These are phyloP conservation scores for Tapirus indicus DNA, from an alignment of 2,797 vertebrate species.

Conservation along the genomic window DNA sequence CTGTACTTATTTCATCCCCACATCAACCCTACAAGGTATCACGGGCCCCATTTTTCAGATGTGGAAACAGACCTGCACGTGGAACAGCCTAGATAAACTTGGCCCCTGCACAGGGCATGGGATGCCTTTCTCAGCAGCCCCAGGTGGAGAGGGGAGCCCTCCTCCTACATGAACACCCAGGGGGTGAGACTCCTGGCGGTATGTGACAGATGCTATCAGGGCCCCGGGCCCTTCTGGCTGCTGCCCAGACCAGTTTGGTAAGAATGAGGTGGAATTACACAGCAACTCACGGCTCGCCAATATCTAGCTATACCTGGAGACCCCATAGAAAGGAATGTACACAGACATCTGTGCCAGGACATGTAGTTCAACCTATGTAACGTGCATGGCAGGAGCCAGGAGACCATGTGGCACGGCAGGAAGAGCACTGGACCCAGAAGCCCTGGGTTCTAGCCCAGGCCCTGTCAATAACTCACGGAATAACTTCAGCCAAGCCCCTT, in stretches of 20 bases:
- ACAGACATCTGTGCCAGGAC: neutral
- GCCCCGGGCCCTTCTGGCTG: neutral
- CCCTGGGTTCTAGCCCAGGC: neutral
- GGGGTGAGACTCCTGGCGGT: neutral
- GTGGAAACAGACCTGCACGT: neutral
- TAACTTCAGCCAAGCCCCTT: neutral
- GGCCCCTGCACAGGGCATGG: neutral
- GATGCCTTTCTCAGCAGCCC: neutral
- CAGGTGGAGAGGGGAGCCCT: neutral
- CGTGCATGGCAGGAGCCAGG: neutral
- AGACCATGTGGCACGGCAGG: neutral
- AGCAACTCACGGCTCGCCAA: neutral
- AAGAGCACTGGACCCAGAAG: neutral
- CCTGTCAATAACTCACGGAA: neutral
- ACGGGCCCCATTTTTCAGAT: neutral
- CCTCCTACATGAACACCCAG: neutral
- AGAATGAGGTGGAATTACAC: neutral
- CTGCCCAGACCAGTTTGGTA: neutral
- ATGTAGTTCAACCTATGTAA: neutral
- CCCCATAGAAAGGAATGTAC: neutral
- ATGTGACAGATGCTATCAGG: neutral
- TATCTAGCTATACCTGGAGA: neutral
- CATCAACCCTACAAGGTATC: neutral
- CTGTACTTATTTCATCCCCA: neutral
- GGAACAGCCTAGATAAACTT: neutral